Conservation (phyloP, 2,797 vertebrate species). For the Perodicticus potto region DNA sequence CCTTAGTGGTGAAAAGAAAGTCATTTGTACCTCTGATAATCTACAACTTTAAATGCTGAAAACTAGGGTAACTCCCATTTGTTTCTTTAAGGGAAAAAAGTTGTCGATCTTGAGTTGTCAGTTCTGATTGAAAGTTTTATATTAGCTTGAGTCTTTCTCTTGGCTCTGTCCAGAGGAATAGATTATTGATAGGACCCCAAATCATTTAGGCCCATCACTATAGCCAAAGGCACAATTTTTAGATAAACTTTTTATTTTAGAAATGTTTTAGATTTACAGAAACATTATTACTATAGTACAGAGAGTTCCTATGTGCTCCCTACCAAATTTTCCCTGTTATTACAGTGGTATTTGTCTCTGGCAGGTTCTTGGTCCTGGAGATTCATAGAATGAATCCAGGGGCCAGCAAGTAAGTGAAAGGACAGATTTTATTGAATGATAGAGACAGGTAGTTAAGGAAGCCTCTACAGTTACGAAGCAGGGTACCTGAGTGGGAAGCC, state of each 20-base stretch:
- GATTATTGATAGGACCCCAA: background rate
- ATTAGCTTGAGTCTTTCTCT: background rate
- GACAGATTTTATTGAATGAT: too few relatives aligned
- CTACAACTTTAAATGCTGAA: background rate
- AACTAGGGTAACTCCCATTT: background rate
- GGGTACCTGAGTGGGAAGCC: too few relatives aligned
- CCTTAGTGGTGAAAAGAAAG: background rate
- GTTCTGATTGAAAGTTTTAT: background rate
- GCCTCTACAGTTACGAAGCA: too few relatives aligned
- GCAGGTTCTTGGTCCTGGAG: too few relatives aligned
- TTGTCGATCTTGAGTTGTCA: background rate
- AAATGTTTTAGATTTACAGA: conserved; percentile 1
- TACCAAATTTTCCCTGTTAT: background rate
- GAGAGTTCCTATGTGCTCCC: background rate
- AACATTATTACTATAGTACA: background rate
- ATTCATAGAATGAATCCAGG: too few relatives aligned
- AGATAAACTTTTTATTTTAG: background rate
- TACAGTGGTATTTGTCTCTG: too few relatives aligned
- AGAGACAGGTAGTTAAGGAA: too few relatives aligned
- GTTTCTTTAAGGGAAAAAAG: conserved; percentile 8
- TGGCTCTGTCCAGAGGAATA: background rate
- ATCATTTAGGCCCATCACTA: background rate
- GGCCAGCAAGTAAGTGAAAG: too few relatives aligned
- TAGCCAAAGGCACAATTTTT: background rate
- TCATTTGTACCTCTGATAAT: background rate